Percentiles rank a stretch among this genome's conserved stretches.
Evolutionary conservation across 2,113 vertebrate genomes (phyloP).

Genomic region (Columba livia): DNA sequence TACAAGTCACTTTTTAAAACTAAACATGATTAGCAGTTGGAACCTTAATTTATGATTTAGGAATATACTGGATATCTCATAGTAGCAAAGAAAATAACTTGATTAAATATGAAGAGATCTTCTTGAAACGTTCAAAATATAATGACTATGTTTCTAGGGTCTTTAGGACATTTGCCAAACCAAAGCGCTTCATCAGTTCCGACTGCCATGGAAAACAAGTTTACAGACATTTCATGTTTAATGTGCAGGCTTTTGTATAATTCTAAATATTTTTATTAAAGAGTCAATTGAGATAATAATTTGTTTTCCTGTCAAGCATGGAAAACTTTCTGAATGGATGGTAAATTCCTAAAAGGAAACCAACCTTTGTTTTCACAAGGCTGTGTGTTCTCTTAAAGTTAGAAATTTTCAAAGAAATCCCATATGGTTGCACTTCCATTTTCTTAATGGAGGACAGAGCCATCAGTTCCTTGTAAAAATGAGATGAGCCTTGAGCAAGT

Average conservation of each 20-base stretch:
- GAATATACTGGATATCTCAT: not conserved
- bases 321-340: not conserved
- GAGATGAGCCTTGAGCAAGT: not conserved
- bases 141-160: constrained; percentile 3
- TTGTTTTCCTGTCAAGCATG: not conserved
- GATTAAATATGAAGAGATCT: constrained; percentile 30
- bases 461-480: not conserved
- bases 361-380: not conserved
- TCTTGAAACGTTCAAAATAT: constrained; percentile 22
- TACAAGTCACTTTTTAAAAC: not conserved
- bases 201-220: constrained; percentile 1
- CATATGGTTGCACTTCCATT: not conserved
- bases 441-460: not conserved
- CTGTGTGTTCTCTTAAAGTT: not conserved
- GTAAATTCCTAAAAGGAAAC: not conserved
- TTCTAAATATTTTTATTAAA: not conserved
- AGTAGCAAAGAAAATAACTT: constrained; percentile 12
- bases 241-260: not conserved
- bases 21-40: not conserved
- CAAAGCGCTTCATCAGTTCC: constrained; percentile 16
- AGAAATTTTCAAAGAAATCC: not conserved
- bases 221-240: not conserved
- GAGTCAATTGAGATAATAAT: not conserved
- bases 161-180: constrained; percentile 42
- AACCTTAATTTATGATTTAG: constrained; percentile 13